Base-by-base conservation (phyloP, 2,113 vertebrate species). In the Tenrec ecaudatus region DNA sequence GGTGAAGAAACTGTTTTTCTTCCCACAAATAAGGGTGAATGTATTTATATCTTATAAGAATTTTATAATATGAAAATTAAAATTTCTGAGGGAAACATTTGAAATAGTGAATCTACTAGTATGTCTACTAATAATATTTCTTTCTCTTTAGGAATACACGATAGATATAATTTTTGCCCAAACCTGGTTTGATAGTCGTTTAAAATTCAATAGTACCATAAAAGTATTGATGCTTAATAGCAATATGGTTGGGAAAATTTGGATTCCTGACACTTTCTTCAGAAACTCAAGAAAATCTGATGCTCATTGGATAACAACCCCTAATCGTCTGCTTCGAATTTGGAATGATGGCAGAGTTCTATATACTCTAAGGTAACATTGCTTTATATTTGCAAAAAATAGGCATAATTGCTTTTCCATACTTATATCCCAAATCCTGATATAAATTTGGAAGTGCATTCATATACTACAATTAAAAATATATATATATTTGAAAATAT, bases 151-250 rank as follows among this genome's bases (percentile, higher is more conserved):
- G 99, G 99, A 99, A 96, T 99, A 99, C 92, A 99, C 99, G 81
- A 99, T 99, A 89, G 99, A 99, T 96, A 99, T 99, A 96, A 99
- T 99, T 98, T 99, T 99, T 97, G 99, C 99, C 78, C 99, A 99
- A 97, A 99, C 99, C 7, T 99, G 99, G 99, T 99, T 99, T 93
- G 99, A 99, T 97, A 99, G 99, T 95, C 98, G 99, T 25, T 98
- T 99, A 85, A 99, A 99, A 96, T 99, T 99, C 97, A 99, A 99
- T 95, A 99, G 99, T 97, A 98, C 99, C 8, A 99, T 99, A 98
- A 99, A 99, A 96, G 98, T 99, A 36, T 99, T 99, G 36, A 99
- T 99, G 98, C 98, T 99, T 78, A 99, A 99, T 97, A 99, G 99
- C 95, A 99, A 99, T 95, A 99, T 99, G 99, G 99, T 99, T 91